phyloP scores from a whole-genome alignment of 2,888 invertebrate genomes.

The Drosophila histrio region DNA sequence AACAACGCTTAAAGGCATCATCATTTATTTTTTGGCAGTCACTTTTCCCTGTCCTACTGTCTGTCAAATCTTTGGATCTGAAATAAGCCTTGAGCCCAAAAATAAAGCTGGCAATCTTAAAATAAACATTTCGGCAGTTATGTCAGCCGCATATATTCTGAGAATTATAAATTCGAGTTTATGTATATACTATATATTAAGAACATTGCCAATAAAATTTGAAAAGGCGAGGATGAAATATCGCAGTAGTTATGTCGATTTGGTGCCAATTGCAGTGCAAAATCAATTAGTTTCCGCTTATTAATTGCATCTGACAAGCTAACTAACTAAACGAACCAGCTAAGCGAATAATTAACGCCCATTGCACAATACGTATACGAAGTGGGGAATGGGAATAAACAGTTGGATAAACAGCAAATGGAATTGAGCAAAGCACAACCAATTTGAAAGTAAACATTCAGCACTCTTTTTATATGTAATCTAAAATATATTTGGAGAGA shows the following conservation, averaged over 20 bases:
- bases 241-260: neutral
- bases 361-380: constrained; percentile 27
- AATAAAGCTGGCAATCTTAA: constrained; percentile 24
- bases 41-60: neutral
- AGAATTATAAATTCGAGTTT: neutral
- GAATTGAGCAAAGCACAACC: neutral
- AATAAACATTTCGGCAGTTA: constrained; percentile 24
- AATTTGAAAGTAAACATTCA: neutral
- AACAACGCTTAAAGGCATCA: constrained; percentile 7
- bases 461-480: neutral
- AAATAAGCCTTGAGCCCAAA: constrained; percentile 12
- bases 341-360: constrained; percentile 23
- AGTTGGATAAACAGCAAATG: neutral
- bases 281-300: constrained; percentile 43
- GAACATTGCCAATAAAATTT: neutral
- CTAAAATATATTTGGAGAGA: too few relatives aligned
- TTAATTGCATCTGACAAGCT: constrained; percentile 38
- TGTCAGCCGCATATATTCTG: constrained; percentile 2
- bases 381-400: neutral
- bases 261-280: constrained; percentile 30
- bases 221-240: constrained; percentile 1
- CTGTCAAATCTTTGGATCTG: neutral
- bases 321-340: neutral
- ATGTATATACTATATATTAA: neutral
- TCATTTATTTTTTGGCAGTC: neutral